Evolutionary conservation across 2,113 vertebrate species (phyloP).

Genomic region (Colistium nudipinnis): DNA sequence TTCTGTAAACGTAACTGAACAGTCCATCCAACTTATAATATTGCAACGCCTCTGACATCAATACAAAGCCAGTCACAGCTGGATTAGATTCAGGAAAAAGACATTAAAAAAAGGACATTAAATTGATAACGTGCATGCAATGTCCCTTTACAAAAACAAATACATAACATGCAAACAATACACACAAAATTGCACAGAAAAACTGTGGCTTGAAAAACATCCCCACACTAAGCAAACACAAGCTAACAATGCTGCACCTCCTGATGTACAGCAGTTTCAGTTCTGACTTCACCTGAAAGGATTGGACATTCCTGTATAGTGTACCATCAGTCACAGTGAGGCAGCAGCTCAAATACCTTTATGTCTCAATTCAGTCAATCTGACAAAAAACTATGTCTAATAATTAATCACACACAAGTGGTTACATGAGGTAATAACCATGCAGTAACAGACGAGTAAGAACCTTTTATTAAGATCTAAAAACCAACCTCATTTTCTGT

Average conservation of each 20-base stretch:
- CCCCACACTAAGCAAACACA: conserved; percentile 50
- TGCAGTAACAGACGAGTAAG: conserved; percentile 19
- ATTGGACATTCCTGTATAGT: conserved; percentile 63
- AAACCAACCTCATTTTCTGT: neutral
- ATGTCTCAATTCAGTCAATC: conserved; percentile 47
- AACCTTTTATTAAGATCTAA: conserved; percentile 25
- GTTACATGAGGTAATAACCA: conserved; percentile 11
- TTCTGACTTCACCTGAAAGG: conserved; percentile 50
- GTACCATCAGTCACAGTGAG: conserved; percentile 33
- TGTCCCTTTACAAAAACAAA: neutral
- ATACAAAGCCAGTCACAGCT: too few species aligned
- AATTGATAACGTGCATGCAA: too few species aligned
- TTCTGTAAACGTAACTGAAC: too few species aligned
- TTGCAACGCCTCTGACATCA: too few species aligned
- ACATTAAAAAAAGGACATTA: too few species aligned
- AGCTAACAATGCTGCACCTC: neutral
- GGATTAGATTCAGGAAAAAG: too few species aligned
- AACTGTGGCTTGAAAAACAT: conserved; percentile 3
- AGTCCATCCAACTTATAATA: too few species aligned
- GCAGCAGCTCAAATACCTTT: conserved; percentile 6
- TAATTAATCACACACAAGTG: conserved; percentile 27
- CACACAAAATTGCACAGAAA: neutral
- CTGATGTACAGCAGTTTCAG: conserved; percentile 21
- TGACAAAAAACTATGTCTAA: neutral
- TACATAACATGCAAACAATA: conserved; percentile 51